Evolutionary conservation across 2,113 vertebrate species (phyloP).

Genomic region (Sceloporus tristichus): DNA sequence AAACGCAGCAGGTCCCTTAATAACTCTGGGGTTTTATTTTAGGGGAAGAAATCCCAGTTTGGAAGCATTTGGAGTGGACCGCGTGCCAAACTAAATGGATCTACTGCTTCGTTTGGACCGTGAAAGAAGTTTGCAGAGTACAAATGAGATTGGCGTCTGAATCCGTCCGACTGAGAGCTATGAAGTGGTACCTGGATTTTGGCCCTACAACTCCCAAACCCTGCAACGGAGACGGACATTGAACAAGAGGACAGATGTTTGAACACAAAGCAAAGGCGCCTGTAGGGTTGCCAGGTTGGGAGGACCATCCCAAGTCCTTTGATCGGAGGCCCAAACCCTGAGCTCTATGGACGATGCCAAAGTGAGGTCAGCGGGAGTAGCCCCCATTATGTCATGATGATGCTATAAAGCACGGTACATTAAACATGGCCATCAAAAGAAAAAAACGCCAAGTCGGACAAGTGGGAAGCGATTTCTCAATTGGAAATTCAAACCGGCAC

Average conservation of each 20-base stretch:
- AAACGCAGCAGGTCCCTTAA: not conserved
- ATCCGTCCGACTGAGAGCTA: not conserved
- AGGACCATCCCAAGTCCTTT: no score
- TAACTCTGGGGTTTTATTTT: not conserved
- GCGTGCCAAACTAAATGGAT: not conserved
- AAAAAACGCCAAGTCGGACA: no score
- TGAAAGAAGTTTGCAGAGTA: not conserved
- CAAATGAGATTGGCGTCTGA: not conserved
- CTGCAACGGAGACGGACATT: not conserved
- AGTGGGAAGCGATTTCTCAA: no score
- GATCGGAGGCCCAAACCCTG: no score
- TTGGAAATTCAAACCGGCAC: no score
- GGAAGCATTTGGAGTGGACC: rapidly evolving
- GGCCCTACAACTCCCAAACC: not conserved
- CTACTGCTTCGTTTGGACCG: not conserved
- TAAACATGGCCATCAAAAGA: no score
- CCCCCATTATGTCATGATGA: no score
- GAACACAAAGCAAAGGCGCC: not conserved
- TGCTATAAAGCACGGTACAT: no score
- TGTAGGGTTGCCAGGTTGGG: no score
- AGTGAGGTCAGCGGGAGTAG: no score
- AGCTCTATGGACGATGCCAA: no score
- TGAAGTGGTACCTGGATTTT: no score
- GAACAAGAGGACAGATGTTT: not conserved
- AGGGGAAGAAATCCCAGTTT: not conserved